phyloP scores from a whole-genome alignment of 2,113 vertebrate genomes.

The Hipposideros armiger region DNA sequence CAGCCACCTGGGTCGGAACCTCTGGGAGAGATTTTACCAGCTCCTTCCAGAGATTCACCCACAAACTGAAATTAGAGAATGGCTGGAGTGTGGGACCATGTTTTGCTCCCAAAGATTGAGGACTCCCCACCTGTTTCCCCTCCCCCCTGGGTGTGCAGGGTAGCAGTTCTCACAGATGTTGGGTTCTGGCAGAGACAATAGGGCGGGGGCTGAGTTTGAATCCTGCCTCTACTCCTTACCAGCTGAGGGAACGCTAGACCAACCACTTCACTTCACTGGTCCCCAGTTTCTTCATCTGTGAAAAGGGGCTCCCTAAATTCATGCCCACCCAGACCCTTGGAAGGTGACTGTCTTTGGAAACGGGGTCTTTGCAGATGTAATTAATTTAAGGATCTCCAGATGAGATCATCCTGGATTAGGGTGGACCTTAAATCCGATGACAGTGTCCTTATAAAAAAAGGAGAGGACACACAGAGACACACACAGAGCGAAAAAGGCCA shows the following conservation, averaged over 20 bases:
- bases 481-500: neutral
- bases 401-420: neutral
- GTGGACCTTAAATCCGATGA: too few species aligned
- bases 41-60: neutral
- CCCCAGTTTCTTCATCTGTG: neutral
- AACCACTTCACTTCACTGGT: neutral
- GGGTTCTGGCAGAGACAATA: neutral
- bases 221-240: neutral
- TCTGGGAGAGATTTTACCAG: neutral
- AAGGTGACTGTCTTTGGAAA: neutral
- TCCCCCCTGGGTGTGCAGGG: accelerated
- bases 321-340: neutral
- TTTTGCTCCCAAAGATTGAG: accelerated
- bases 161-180: neutral
- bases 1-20: neutral
- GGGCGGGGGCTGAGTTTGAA: neutral
- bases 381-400: neutral
- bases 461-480: neutral
- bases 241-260: neutral
- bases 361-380: neutral
- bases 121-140: neutral
- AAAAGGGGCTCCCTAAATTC: neutral
- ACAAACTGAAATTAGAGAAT: neutral
- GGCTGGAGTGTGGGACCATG: accelerated
- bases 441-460: neutral